These are phyloP conservation scores for Apoda limacodes DNA, from an alignment of 2,888 invertebrate species.

Conservation along the genomic window DNA sequence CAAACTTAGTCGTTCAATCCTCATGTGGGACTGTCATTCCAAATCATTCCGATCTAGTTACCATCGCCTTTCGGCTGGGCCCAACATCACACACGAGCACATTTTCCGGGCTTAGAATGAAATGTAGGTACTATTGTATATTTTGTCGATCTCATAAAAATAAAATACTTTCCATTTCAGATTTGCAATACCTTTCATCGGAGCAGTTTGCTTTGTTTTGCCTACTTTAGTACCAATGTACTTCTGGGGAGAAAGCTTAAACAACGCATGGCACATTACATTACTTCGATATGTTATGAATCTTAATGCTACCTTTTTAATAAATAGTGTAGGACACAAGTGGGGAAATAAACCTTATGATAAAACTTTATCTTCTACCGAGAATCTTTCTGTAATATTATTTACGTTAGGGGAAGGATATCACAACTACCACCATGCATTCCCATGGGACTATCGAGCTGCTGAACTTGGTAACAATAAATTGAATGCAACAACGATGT, in stretches of 20 bases:
- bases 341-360: slow-evolving; percentile 60
- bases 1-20: too few relatives aligned
- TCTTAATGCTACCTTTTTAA: slow-evolving; percentile 74
- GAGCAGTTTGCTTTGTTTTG: slow-evolving; percentile 35
- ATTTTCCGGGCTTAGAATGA: too few relatives aligned
- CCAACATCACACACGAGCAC: too few relatives aligned
- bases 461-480: slow-evolving; percentile 32
- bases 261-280: slow-evolving; percentile 43
- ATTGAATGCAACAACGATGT: slow-evolving; percentile 26
- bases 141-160: too few relatives aligned
- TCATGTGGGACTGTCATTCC: too few relatives aligned
- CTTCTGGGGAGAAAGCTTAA: slow-evolving; percentile 69
- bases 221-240: slow-evolving; percentile 70
- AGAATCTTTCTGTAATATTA: slow-evolving; percentile 25
- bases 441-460: slow-evolving; percentile 39
- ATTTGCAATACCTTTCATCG: slow-evolving; percentile 30
- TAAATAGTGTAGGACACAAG: slow-evolving; percentile 74
- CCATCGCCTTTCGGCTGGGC: too few relatives aligned
- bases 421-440: slow-evolving; percentile 39
- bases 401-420: slow-evolving; percentile 35
- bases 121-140: too few relatives aligned
- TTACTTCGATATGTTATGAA: slow-evolving; percentile 66
- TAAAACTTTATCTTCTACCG: slow-evolving; percentile 27
- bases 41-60: too few relatives aligned
- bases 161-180: too few relatives aligned